These are phyloP conservation scores for Drosophila kanapiae DNA, from an alignment of 1,140 invertebrate genomes.

Conservation along the genomic window DNA sequence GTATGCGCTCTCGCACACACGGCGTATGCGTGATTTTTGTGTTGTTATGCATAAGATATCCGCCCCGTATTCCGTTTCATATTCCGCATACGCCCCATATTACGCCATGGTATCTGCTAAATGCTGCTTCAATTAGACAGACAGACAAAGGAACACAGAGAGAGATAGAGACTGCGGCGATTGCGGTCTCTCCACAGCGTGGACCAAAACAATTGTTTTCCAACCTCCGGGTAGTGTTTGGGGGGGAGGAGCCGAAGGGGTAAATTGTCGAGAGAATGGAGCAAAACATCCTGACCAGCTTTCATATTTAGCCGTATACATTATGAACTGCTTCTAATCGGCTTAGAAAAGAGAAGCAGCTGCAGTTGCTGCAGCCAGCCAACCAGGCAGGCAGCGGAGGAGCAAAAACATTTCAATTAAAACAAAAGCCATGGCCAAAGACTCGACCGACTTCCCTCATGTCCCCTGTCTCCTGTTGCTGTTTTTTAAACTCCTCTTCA, in stretches of 20 bases:
- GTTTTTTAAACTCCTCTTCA: conserved; percentile 1
- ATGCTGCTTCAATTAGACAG: conserved; percentile 68
- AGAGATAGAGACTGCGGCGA: conserved; percentile 40
- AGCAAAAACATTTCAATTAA: conserved; percentile 80
- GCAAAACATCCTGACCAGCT: conserved; percentile 38
- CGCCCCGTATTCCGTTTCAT: conserved; percentile 2
- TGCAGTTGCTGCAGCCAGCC: conserved; percentile 21
- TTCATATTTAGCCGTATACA: conserved; percentile 72
- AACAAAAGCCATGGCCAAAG: conserved; percentile 69
- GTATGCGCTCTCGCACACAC: conserved; percentile 14
- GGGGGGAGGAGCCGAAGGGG: no score
- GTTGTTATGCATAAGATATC: conserved; percentile 47
- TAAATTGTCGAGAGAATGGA: conserved; percentile 12
- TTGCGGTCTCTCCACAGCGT: conserved; percentile 40
- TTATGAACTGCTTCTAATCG: conserved; percentile 79
- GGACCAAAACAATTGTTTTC: conserved; percentile 64
- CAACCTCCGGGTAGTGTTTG: not conserved
- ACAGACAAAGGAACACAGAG: conserved; percentile 29
- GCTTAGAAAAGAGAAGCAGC: conserved; percentile 59
- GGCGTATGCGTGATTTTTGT: conserved; percentile 62
- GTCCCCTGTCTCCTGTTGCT: conserved; percentile 4
- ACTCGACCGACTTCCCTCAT: conserved; percentile 8
- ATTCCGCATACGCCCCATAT: conserved; percentile 12
- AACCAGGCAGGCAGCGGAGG: conserved; percentile 23
- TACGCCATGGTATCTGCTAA: conserved; percentile 39